Evolutionary conservation across 2,113 vertebrate genomes (phyloP), one percentile per base, ranked within the genome.

Genomic region (Hypanus sabinus): DNA sequence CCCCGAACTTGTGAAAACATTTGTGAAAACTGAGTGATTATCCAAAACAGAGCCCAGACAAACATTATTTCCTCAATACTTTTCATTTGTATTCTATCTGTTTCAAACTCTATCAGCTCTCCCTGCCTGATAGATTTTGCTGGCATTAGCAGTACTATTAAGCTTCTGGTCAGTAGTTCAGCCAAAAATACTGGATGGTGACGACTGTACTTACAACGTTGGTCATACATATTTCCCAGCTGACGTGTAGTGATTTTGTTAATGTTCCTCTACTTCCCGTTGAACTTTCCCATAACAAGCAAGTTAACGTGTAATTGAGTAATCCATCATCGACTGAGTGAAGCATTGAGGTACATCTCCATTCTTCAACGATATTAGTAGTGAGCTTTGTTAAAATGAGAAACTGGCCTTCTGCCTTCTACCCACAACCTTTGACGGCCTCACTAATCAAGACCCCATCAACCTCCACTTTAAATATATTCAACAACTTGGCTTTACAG

Each of bases 241-340:
- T 73, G 70, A 73, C 24, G 16, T 38, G 38, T 55, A 7, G 30
- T 20, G 83, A 87, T 24, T 57, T 60, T 87, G 38, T 75, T 46
- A 73, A 71, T 27, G n/a, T 71, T 73, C 9, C 91, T 73, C 3
- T 73, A 5, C 11, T 93, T 75, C 20, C 70, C 38, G 30, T 73
- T 93, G 24, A 93, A 75, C 70, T 73, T 73, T 93, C 73, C 91
- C 46, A 27, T 30, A 93, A 93, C 36, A 46, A 73, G 22, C 38
- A 73, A 73, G 33, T 73, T 70, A 71, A 46, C 36, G 38, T 46
- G 91, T 46, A 93, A 73, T 73, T 93, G 91, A 75, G 91, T 93
- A 71, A 93, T 93, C 91, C 91, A 93, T 93, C 91, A 93, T 30
- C 73, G 68, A 75, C 38, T 73, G 33, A 93, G 27, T 18, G 38